phyloP scores from a whole-genome alignment of 2,888 invertebrate species.

The Ctenicera cuprea region DNA sequence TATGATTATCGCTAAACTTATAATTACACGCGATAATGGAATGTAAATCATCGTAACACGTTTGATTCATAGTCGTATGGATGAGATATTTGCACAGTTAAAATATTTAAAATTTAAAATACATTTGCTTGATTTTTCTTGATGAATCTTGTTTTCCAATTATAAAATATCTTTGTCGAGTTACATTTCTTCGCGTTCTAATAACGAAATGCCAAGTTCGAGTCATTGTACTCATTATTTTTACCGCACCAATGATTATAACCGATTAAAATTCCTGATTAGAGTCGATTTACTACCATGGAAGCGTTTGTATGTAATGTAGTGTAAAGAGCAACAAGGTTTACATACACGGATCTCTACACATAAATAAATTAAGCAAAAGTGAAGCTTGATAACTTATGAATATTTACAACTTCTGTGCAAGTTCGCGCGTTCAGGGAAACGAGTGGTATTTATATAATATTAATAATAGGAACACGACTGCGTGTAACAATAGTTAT shows the following conservation, averaged over 20 bases:
- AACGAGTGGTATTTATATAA: slow-evolving; percentile 46
- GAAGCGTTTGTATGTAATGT: slow-evolving; percentile 55
- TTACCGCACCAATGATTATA: slow-evolving; percentile 42
- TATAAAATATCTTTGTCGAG: neutral
- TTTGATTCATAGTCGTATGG: neutral
- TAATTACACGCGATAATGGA: slow-evolving; percentile 47
- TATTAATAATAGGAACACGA: slow-evolving; percentile 48
- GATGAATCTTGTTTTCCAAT: neutral
- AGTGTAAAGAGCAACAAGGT: slow-evolving; percentile 53
- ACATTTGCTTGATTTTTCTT: no score
- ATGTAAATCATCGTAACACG: slow-evolving; percentile 37
- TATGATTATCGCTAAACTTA: slow-evolving; percentile 45
- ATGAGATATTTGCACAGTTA: neutral
- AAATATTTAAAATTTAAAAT: neutral
- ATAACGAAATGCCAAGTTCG: slow-evolving; percentile 24
- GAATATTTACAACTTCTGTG: slow-evolving; percentile 35
- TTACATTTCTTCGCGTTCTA: slow-evolving; percentile 9
- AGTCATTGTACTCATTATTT: slow-evolving; percentile 42
- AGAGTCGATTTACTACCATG: slow-evolving; percentile 53
- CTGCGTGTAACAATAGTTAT: slow-evolving; percentile 43
- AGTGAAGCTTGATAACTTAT: slow-evolving; percentile 22
- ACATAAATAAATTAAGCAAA: neutral
- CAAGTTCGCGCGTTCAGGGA: slow-evolving; percentile 31
- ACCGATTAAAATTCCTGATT: slow-evolving; percentile 42
- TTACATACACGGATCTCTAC: slow-evolving; percentile 10